These are phyloP conservation scores for Atrina japonica DNA, from an alignment of 2,888 invertebrate genomes.

Conservation along the genomic window DNA sequence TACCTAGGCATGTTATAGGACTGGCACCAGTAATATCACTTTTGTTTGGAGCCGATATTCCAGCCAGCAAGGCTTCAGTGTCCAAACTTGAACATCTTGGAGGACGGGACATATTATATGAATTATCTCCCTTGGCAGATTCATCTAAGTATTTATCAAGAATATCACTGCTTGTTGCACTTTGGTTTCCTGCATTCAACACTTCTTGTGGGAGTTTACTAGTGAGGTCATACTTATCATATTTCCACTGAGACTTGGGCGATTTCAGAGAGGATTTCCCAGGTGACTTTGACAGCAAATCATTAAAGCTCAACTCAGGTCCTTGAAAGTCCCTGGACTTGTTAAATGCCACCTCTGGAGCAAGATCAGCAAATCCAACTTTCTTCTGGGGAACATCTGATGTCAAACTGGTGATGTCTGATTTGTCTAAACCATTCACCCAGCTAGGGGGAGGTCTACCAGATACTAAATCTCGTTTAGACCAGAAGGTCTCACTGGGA, in stretches of 20 bases:
- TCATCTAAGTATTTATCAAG: constrained; percentile 39
- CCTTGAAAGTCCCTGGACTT: constrained; percentile 20
- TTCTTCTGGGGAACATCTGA: constrained; percentile 38
- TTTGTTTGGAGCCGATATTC: constrained; percentile 55
- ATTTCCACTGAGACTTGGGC: constrained; percentile 18
- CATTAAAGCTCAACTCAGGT: constrained; percentile 31
- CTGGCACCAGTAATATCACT: constrained; percentile 65
- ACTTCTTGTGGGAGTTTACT: constrained; percentile 43
- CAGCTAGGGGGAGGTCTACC: constrained; percentile 66
- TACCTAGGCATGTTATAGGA: constrained; percentile 41
- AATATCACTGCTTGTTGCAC: constrained; percentile 39
- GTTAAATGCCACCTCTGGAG: constrained; percentile 9
- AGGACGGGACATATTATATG: constrained; percentile 19
- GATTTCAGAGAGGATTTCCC: constrained; percentile 26
- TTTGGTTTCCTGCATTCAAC: constrained; percentile 33
- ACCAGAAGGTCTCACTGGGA: constrained; percentile 57
- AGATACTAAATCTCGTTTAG: constrained; percentile 55
- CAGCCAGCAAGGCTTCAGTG: constrained; percentile 58
- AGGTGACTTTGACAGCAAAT: constrained; percentile 35
- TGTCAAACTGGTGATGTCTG: constrained; percentile 60
- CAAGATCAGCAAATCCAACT: constrained; percentile 19
- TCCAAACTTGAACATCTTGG: constrained; percentile 65
- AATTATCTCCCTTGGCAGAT: constrained; percentile 33
- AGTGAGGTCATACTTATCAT: constrained; percentile 35
- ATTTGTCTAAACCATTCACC: constrained; percentile 64